Evolutionary conservation across 2,888 invertebrate genomes (phyloP), one percentile per base, ranked within the genome.

Genomic region (Cephalotes varians): DNA sequence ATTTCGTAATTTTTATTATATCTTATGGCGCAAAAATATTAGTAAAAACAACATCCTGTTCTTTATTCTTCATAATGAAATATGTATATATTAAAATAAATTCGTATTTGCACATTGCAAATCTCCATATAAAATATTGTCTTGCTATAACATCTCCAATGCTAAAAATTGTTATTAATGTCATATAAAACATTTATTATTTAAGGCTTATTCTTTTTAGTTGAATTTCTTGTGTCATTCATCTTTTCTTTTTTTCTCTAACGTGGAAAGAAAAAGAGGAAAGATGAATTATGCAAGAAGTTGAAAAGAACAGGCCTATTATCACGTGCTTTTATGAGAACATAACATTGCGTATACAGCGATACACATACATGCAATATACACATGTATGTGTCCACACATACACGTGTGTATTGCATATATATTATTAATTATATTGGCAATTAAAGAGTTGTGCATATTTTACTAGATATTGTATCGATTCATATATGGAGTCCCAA

Each of bases 401-500:
- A 40, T 58, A 3, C 34, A 21, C 44, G 18, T 47, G 21, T 69
- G 15, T 15, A 31, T n/a, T 31, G 31, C 12, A n/a, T 37, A 6
- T 15, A 40, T 7, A 64, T 21, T 10, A 60, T 15, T 62, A 47
- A 69, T 69, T 37, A 25, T 54, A 25, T 37, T 71, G 37, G 25
- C 15, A 49, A 40, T 72, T 9, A 28, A 44, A 72, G 12, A 73
- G 5, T 86, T 84, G 44, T 74, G 73, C 80, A 84, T 80, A 82
- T 82, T 80, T 82, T 83, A 15, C n/a, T n/a, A 0, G 34, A 73
- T 73, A 58, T 25, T 60, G 12, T 9, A 60, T 77, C 51, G 47
- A 74, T 77, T 51, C 21, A 28, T 49, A 28, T 49, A 62, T 82
- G 81, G 44, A 86, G 84, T 85, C 76, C 90, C 88, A 89, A 89